Evolutionary conservation across 2,888 invertebrate genomes (phyloP), one percentile per base, ranked within the genome.

Genomic region (Drosophila sordidapex): DNA sequence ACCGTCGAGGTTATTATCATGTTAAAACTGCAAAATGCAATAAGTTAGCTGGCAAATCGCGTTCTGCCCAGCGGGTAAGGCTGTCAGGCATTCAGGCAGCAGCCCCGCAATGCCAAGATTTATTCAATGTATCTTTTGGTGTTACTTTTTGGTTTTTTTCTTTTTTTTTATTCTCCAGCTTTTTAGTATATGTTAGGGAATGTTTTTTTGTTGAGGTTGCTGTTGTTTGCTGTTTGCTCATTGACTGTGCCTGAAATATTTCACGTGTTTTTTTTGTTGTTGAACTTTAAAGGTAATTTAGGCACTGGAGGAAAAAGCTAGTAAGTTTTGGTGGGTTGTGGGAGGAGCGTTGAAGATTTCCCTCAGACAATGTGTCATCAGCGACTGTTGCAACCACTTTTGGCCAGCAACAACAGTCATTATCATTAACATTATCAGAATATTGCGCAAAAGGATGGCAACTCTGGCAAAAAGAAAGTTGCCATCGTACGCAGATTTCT

Each of bases 1-100:
- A 79, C 65, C 80, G 74, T 59, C 15, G 70, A 51, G 79, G 74
- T 79, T 85, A 82, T 83, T 83, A 85, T 85, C 83, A 83, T 83
- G 83, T 85, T 85, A 80, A 82, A 84, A 80, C 71, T 74, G 76
- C 70, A 80, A 62, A 84, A 76, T 80, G 85, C 83, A 82, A 83
- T 83, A 85, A 85, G 80, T 85, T 83, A 72, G 82, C 67, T 69
- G 79, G 82, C 72, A 69, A 82, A 73, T 72, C 78, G 81, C 72
- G 78, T 63, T 51, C 49, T 66, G 70, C 58, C 81, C 77, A 83
- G 67, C 68, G 69, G 73, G 62, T 67, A 36, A 25, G 70, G 59
- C 33, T n/a, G 56, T 48, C 52, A 48, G 56, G 48, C 21, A 10
- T 35, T 35, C 49, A 36, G 58, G 36, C 36, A 35, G 31, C 60